Evolutionary conservation across 2,113 vertebrate genomes (phyloP).

Genomic region (Neolamprologus tretocephalus): DNA sequence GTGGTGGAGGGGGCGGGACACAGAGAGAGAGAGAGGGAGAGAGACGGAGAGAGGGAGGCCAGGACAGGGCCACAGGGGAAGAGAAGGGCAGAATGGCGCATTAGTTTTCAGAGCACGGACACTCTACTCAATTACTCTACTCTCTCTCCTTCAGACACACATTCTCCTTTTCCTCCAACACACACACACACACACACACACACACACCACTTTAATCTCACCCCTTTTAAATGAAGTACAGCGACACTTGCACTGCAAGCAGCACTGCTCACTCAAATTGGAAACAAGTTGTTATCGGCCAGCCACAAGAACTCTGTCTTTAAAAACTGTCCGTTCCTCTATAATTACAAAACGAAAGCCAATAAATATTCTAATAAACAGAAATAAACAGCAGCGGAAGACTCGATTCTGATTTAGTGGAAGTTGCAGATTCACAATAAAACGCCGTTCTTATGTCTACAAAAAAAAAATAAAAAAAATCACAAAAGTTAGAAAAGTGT

Average conservation of each 20-base stretch:
- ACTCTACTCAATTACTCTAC: conserved; percentile 66
- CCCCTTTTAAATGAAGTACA: conserved; percentile 44
- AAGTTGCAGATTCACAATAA: neutral
- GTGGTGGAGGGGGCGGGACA: conserved; percentile 7
- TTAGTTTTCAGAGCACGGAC: conserved; percentile 68
- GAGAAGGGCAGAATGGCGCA: conserved; percentile 49
- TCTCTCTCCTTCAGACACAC: conserved; percentile 18
- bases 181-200: neutral
- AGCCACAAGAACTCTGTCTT: neutral
- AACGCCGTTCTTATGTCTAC: neutral
- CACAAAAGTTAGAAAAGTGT: neutral
- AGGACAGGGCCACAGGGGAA: conserved; percentile 48
- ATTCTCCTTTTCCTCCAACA: neutral
- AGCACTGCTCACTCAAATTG: conserved; percentile 9
- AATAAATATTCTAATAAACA: neutral
- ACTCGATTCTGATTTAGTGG: neutral
- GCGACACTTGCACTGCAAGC: conserved; percentile 22
- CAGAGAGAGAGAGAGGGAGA: neutral
- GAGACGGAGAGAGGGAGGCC: conserved; percentile 24
- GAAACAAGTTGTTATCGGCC: conserved; percentile 7
- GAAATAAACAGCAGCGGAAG: neutral
- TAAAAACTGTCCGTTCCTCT: neutral
- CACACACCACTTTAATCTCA: conserved; percentile 44
- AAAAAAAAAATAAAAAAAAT: neutral
- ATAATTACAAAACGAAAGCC: neutral